Base-by-base conservation (phyloP, 2,113 vertebrate species). In the Embiotoca jacksoni region DNA sequence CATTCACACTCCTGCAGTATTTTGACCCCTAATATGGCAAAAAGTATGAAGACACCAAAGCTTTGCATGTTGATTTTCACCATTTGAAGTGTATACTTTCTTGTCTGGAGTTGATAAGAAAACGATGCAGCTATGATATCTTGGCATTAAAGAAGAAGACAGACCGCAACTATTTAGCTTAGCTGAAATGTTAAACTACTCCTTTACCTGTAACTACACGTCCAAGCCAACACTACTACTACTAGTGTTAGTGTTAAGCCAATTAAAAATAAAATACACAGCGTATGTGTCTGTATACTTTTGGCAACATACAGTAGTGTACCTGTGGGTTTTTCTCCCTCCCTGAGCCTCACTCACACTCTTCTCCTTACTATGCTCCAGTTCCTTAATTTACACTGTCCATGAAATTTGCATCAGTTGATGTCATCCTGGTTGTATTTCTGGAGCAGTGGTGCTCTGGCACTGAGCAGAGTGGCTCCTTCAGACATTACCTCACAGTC, bases 401-500 rank as follows among this genome's bases (percentile, higher is more conserved):
- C 63, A 80, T 82, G 37, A 61, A 89, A 85, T 82, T 62, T 80
- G 71, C 65, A 79, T 87, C 50, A 59, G 57, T 14, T 79, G 78
- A 85, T 66, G 55, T 90, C 81, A 84, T 65, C 10, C 37, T 47
- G 35, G 62, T 72, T 75, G 54, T 78, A 79, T 82, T 82, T 86
- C 44, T 84, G 87, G 75, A 63, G 72, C 62, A 60, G 47, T 31
- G 46, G 15, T 0, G 39, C 60, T 63, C 55, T 73, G 39, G 74
- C 80, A 78, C 56, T 35, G 36, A 31, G 73, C n/a, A 3, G n/a
- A 67, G 52, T 11, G 30, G 56, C 75, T 75, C 55, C 41, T 57
- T 69, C 53, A 88, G 86, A 87, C 88, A 32, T 84, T 78, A 86
- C 88, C 65, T 91, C 80, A 90, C 57, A 52, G 57, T 64, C 31